Evolutionary conservation across 1,140 invertebrate genomes (phyloP).

Genomic region (Lerema accius): DNA sequence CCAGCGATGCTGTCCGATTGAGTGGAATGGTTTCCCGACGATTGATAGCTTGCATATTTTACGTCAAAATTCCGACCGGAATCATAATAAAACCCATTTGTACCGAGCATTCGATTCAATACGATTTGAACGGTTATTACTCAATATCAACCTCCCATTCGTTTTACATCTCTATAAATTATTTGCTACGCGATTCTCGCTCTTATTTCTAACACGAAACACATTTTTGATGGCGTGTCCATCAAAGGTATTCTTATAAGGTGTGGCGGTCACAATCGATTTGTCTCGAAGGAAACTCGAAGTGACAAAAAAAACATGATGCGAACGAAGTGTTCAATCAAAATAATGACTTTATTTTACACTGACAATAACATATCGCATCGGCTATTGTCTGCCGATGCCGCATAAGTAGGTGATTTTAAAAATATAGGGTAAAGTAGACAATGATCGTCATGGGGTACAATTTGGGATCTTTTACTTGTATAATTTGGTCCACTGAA

Average conservation of each 20-base stretch:
- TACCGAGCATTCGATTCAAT: constrained; percentile 46
- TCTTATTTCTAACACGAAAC: constrained; percentile 25
- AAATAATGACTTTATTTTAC: constrained; percentile 81
- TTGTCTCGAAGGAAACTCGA: constrained; percentile 55
- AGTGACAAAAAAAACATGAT: constrained; percentile 66
- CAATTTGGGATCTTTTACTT: too few species aligned
- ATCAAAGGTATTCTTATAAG: constrained; percentile 50
- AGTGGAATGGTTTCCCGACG: constrained; percentile 6
- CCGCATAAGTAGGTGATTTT: constrained; percentile 56
- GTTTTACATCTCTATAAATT: constrained; percentile 38
- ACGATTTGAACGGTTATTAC: constrained; percentile 62
- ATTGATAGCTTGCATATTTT: constrained; percentile 55
- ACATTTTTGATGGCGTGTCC: constrained; percentile 21
- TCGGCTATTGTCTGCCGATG: constrained; percentile 59
- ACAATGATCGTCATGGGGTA: constrained; percentile 20
- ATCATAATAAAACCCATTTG: constrained; percentile 44
- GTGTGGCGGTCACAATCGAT: constrained; percentile 67
- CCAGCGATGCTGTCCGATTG: background rate
- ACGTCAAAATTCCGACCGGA: constrained; percentile 39
- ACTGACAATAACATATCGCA: constrained; percentile 79
- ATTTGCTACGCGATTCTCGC: constrained; percentile 33
- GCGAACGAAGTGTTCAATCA: constrained; percentile 68
- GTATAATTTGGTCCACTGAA: too few species aligned
- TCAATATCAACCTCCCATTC: constrained; percentile 50
- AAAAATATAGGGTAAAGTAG: constrained; percentile 42